Base-by-base conservation (phyloP, 2,797 vertebrate genomes). In the Malurus leucopterus region DNA sequence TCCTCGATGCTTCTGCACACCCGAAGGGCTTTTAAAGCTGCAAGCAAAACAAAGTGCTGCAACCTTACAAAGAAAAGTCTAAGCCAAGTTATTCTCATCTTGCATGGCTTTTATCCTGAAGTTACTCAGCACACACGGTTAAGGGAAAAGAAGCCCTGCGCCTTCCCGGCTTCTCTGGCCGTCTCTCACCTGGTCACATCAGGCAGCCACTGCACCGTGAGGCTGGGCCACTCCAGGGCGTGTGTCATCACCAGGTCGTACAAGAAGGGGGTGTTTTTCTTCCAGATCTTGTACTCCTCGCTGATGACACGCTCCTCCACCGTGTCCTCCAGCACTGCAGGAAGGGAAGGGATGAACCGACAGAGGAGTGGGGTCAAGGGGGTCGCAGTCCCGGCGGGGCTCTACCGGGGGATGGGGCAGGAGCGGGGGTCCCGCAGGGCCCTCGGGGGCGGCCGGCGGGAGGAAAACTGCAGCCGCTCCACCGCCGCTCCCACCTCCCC, bases 281-380 rank as follows among this genome's bases (percentile, higher is more conserved):
- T 98, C 98, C 98, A 98, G 78, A 98, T 98, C 95, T 98, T 98
- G 96, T 98, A 98, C 89, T 98, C 98, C 91, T 98, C 98, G 55
- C 98, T 97, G 93, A 98, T 98, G 47, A 98, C 98, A 53, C 98
- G 96, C 90, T 98, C 98, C 91, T 98, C 98, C 96, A 98, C 97
- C 38, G 98, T 95, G 95, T 98, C 98, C 91, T 98, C 98, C 92
- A 97, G 97, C 95, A 96, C 98, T 98, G 95, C 83, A 22, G 61
- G 54, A 40, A 34, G 21, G 15, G 34, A 34, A 46, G 22, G 70
- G 29, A 69, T 2, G 36, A 27, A 15, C 15, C 1, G 20, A 9
- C 13, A 7, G 11, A 3, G 27, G 4, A 62, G 20, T 1, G 1
- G 17, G 9, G 2, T 2, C 12, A 12, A n/a, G 2, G 3, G 15